Evolutionary conservation across 2,888 invertebrate genomes (phyloP), one percentile per base, ranked within the genome.

Genomic region (Candidula unifasciata): DNA sequence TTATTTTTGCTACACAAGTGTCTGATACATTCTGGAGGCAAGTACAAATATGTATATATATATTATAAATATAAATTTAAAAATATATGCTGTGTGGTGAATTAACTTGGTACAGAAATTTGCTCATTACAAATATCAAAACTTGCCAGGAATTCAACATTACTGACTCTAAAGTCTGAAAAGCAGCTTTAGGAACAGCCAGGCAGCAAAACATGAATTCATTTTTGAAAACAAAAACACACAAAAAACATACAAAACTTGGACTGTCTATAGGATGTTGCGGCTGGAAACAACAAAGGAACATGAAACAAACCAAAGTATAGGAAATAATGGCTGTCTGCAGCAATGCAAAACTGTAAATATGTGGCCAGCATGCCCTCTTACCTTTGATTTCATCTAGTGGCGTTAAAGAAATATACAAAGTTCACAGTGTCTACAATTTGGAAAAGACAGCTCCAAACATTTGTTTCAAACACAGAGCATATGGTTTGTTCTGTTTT

Each of bases 321-420:
- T 60, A 57, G 10, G 35, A 33, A 83, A 64, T 30, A 79, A 37
- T 80, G 64, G 33, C 73, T 60, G 13, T 82, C 60, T 60, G 60
- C 82, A 73, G 82, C 82, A 82, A 37, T 82, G 82, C 82, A 3
- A 74, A 82, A 80, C 52, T 57, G n/a, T 73, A 35, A 73, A 73
- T 24, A 35, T 37, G 24, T 44, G 37, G 82, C 82, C 60, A 35
- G 82, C 82, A 82, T 82, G 82, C 82, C 77, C 66, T 60, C 88
- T 88, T 83, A 88, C 88, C 88, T 87, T 87, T 44, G 77, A 78
- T 71, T 86, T 85, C 86, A 87, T 87, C 88, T 88, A 85, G 77
- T 81, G 73, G 83, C 81, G 80, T 73, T 76, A 81, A 64, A 81
- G 77, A 77, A 76, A 78, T 6, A 80, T 52, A 79, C n/a, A 73